Evolutionary conservation across 2,797 vertebrate genomes (phyloP).

Genomic region (Iguana delicatissima): DNA sequence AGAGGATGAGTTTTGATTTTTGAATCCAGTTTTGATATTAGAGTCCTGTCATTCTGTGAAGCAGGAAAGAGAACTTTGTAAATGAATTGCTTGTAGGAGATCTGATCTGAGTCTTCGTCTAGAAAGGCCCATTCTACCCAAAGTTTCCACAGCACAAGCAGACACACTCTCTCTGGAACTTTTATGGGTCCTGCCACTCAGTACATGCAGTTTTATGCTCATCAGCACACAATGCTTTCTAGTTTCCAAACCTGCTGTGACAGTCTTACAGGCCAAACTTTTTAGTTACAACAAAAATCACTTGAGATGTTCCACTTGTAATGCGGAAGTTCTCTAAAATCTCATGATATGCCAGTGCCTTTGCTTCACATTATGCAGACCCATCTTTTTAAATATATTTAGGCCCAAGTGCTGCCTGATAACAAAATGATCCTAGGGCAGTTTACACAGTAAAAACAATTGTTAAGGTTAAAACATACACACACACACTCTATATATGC

Average conservation of each 20-base stretch:
- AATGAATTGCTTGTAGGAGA: neutral
- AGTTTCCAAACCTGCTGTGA: neutral
- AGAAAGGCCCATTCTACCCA: neutral
- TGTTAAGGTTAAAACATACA: no score
- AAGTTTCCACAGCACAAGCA: neutral
- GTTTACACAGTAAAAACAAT: no score
- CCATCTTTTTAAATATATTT: neutral
- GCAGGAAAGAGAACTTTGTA: no score
- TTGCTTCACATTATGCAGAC: neutral
- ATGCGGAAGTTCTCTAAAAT: neutral
- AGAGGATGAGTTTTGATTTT: neutral
- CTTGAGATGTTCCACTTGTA: no score
- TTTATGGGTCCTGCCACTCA: neutral
- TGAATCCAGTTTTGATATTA: neutral
- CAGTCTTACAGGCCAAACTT: neutral
- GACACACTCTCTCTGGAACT: neutral
- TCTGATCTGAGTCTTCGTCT: neutral
- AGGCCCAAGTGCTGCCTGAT: neutral
- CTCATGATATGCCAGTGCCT: neutral
- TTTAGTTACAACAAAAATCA: neutral
- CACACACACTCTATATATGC: no score
- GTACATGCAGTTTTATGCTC: neutral
- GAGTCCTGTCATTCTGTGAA: neutral
- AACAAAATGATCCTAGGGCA: neutral
- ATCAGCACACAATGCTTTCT: neutral